Evolutionary conservation across 1,140 invertebrate genomes (phyloP), one percentile per base, ranked within the genome.

Genomic region (Acromyrmex heyeri): DNA sequence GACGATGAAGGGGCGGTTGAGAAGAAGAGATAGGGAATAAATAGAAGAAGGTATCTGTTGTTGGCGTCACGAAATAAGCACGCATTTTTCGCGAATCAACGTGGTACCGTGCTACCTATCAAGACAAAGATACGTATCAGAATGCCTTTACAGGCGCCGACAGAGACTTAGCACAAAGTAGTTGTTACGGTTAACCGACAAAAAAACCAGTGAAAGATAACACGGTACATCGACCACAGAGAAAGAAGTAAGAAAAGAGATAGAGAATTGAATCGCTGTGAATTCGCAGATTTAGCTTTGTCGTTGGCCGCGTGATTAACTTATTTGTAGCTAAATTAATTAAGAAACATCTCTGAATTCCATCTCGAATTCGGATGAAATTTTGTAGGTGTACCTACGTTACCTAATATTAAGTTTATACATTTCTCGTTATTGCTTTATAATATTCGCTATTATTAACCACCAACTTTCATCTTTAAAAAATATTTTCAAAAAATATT

Each of bases 11-110:
- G 21, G 48, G 10, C 38, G 48, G 27, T 16, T 3, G 57, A 76
- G 57, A 53, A 44, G 21, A 55, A 27, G 27, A 44, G 38, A 14
- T 27, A 34, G 55, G 77, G 30, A 48, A 34, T 38, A 79, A 64
- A 38, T 27, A 48, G 67, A 50, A 24, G 62, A 7, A 59, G 16
- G 14, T 75, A 50, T 73, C 38, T 38, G 78, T 70, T 57, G n/a
- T 21, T 34, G 65, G 38, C 77, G 30, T 50, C n/a, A 38, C 70
- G 70, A 69, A 73, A 69, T 85, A 87, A 76, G 70, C 79, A 82
- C 16, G 79, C 62, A 85, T 70, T 83, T 62, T 85, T 44, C 53
- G 21, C 86, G 70, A 38, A 73, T 67, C 44, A 87, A 75, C 69
- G 14, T 81, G 50, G 8, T 69, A 24, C 12, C n/a, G 69, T 34